Conservation (phyloP, 2,888 invertebrate genomes). For the Penaeus monodon region DNA sequence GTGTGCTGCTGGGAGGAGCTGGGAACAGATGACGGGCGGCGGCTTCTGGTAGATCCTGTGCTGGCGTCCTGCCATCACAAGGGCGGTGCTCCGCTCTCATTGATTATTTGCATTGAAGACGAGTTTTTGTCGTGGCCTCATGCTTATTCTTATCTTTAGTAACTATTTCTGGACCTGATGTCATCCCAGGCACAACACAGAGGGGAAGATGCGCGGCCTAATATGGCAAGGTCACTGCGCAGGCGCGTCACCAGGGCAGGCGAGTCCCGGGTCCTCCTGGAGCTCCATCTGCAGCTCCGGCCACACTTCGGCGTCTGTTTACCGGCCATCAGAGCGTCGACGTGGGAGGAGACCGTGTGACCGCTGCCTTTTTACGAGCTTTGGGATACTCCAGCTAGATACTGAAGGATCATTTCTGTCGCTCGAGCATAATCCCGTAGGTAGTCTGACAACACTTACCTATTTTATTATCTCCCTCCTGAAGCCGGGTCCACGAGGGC, state of each 20-base stretch:
- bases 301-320: too few relatives aligned
- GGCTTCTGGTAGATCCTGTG: background rate
- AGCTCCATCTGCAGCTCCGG: too few relatives aligned
- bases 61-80: conserved; percentile 39
- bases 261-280: background rate
- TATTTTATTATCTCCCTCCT: too few relatives aligned
- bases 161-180: conserved; percentile 44
- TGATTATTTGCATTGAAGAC: conserved; percentile 47
- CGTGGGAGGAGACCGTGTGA: too few relatives aligned
- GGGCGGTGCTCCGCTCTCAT: conserved; percentile 37
- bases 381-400: too few relatives aligned
- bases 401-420: too few relatives aligned
- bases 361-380: too few relatives aligned
- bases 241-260: conserved; percentile 23
- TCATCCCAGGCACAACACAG: conserved; percentile 11
- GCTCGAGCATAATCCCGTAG: too few relatives aligned
- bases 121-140: conserved; percentile 40
- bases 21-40: conserved; percentile 12
- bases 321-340: too few relatives aligned
- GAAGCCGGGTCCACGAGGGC: too few relatives aligned
- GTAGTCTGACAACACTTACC: too few relatives aligned
- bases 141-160: conserved; percentile 49
- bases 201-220: conserved; percentile 31
- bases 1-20: conserved; percentile 22
- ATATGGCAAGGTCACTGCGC: conserved; percentile 43